Percentiles rank a stretch among this genome's conserved stretches.
Evolutionary conservation across 1,140 invertebrate species (phyloP).

Genomic region (Monochamus saltuarius): DNA sequence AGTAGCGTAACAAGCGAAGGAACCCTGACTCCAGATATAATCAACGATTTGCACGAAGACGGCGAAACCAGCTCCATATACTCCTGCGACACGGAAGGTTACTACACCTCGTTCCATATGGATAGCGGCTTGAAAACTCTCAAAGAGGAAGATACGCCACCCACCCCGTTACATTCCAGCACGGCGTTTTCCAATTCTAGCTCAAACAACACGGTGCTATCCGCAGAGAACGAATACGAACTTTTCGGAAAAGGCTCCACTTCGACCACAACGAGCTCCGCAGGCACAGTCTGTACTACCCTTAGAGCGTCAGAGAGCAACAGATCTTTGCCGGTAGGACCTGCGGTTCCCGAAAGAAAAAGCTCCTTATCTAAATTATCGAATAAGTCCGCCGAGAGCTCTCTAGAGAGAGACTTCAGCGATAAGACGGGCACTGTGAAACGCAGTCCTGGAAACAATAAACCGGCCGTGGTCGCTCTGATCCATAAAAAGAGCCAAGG

Average conservation of each 20-base stretch:
- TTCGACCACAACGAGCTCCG: conserved; percentile 85
- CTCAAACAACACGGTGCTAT: conserved; percentile 61
- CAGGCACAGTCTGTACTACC: conserved; percentile 83
- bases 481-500: conserved; percentile 66
- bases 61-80: conserved; percentile 91
- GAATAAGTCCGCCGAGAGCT: conserved; percentile 53
- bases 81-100: conserved; percentile 94
- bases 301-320: conserved; percentile 64
- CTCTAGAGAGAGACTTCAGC: conserved; percentile 60
- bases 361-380: conserved; percentile 62
- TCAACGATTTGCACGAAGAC: conserved; percentile 73
- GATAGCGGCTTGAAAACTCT: conserved; percentile 89
- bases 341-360: conserved; percentile 74
- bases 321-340: conserved; percentile 60
- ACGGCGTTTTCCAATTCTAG: conserved; percentile 59
- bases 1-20: conserved; percentile 83
- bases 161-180: conserved; percentile 64
- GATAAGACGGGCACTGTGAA: conserved; percentile 60
- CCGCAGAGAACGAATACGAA: conserved; percentile 84
- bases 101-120: conserved; percentile 96
- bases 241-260: conserved; percentile 85
- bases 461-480: conserved; percentile 57
- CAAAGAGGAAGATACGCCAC: conserved; percentile 73
- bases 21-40: conserved; percentile 79
- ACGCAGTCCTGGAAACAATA: conserved; percentile 55